phyloP scores from a whole-genome alignment of 2,797 vertebrate genomes.

The Eospalax fontanierii region DNA sequence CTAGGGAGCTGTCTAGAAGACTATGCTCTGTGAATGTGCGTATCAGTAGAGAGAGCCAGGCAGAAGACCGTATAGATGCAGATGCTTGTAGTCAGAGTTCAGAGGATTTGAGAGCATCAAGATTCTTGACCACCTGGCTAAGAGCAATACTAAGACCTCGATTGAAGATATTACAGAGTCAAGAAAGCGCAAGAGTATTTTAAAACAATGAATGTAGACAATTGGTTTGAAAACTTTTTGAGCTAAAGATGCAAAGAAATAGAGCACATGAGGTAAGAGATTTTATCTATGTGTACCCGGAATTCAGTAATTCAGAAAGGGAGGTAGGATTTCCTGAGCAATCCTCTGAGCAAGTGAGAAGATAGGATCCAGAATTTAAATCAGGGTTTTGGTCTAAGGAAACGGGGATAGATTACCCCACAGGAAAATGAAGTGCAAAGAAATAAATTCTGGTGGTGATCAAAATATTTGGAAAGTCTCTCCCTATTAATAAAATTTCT shows the following conservation, averaged over 20 bases:
- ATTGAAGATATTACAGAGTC: neutral
- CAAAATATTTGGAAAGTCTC: neutral
- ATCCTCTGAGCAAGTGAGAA: neutral
- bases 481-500: neutral
- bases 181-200: neutral
- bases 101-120: neutral
- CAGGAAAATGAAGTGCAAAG: rapidly evolving
- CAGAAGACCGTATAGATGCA: no score
- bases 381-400: no score
- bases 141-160: neutral
- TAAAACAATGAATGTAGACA: neutral
- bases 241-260: neutral
- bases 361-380: neutral
- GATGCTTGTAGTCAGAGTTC: no score
- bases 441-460: neutral
- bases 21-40: no score
- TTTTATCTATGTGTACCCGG: neutral
- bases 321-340: neutral
- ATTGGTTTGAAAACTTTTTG: neutral
- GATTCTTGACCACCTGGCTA: neutral
- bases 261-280: neutral
- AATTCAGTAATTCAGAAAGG: neutral
- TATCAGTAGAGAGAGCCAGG: no score
- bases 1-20: no score
- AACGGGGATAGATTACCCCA: no score